These are phyloP conservation scores for Empis stercorea DNA, from an alignment of 2,888 invertebrate genomes.

Conservation along the genomic window DNA sequence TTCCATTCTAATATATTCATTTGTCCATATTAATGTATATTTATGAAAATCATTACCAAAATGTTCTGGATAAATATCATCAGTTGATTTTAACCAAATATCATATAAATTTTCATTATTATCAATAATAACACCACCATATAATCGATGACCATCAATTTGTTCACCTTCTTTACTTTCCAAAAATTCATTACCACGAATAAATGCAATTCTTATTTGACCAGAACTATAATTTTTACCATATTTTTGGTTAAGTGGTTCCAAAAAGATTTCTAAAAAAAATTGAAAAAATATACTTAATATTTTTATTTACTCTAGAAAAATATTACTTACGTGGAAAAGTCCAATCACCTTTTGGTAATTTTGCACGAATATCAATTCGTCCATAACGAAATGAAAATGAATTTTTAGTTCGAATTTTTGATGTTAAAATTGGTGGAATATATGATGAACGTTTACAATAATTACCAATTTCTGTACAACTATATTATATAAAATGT, in stretches of 20 bases:
- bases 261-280: slow-evolving; percentile 47
- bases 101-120: slow-evolving; percentile 22
- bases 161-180: slow-evolving; percentile 15
- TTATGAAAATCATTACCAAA: slow-evolving; percentile 50
- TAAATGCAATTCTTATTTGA: slow-evolving; percentile 56
- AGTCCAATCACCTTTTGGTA: slow-evolving; percentile 67
- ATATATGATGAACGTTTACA: slow-evolving; percentile 39
- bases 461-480: slow-evolving; percentile 35
- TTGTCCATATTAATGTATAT: slow-evolving; percentile 55
- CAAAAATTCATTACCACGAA: slow-evolving; percentile 45
- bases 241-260: slow-evolving; percentile 48
- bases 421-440: slow-evolving; percentile 54
- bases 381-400: slow-evolving; percentile 59
- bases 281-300: too few relatives aligned
- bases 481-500: too few relatives aligned
- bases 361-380: slow-evolving; percentile 53
- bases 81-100: slow-evolving; percentile 11
- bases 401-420: slow-evolving; percentile 45
- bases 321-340: slow-evolving; percentile 51
- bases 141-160: slow-evolving; percentile 23
- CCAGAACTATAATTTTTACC: slow-evolving; percentile 49
- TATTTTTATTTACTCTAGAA: too few relatives aligned
- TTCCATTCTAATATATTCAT: slow-evolving; percentile 19
- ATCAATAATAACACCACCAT: slow-evolving; percentile 23
- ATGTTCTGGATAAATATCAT: slow-evolving; percentile 31